A percentile compares a stretch with the other conserved stretches of the same genome.
These are phyloP conservation scores for Caradrina kadenii DNA, from an alignment of 2,888 invertebrate species.

Conservation along the genomic window DNA sequence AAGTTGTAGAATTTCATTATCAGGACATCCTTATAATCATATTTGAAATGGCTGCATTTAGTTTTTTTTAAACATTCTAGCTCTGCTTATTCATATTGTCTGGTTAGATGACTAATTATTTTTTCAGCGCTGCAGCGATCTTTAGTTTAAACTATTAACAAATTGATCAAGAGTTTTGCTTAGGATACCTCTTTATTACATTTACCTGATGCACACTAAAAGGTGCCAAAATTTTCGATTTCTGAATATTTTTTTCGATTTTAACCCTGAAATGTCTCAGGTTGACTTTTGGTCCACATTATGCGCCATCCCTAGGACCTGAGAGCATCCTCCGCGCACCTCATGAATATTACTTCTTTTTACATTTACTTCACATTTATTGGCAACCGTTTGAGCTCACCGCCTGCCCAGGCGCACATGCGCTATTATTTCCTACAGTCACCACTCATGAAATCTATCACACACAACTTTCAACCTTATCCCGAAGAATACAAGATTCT, in stretches of 20 bases:
- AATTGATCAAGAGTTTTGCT: no score
- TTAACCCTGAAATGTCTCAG: background rate
- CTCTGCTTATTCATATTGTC: no score
- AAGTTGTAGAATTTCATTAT: slow-evolving; percentile 6
- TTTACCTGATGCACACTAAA: background rate
- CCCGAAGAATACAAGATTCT: slow-evolving; percentile 27
- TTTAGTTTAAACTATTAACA: no score
- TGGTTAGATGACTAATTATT: no score
- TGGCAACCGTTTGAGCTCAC: slow-evolving; percentile 80
- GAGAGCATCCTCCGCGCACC: slow-evolving; percentile 71
- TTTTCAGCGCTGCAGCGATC: no score
- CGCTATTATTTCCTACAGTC: slow-evolving; percentile 66
- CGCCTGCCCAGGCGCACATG: slow-evolving; percentile 78
- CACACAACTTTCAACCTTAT: slow-evolving; percentile 50
- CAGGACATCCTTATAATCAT: slow-evolving; percentile 4
- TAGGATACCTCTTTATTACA: no score
- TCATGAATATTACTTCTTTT: slow-evolving; percentile 85
- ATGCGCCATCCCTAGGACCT: slow-evolving; percentile 59
- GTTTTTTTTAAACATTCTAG: no score
- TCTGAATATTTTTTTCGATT: no score
- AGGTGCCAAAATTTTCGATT: no score
- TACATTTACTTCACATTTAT: slow-evolving; percentile 81
- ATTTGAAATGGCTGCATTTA: no score
- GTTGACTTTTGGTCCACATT: background rate
- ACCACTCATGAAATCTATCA: slow-evolving; percentile 41